Evolutionary conservation across 2,888 invertebrate genomes (phyloP), one percentile per base, ranked within the genome.

Genomic region (Eledona agricola): DNA sequence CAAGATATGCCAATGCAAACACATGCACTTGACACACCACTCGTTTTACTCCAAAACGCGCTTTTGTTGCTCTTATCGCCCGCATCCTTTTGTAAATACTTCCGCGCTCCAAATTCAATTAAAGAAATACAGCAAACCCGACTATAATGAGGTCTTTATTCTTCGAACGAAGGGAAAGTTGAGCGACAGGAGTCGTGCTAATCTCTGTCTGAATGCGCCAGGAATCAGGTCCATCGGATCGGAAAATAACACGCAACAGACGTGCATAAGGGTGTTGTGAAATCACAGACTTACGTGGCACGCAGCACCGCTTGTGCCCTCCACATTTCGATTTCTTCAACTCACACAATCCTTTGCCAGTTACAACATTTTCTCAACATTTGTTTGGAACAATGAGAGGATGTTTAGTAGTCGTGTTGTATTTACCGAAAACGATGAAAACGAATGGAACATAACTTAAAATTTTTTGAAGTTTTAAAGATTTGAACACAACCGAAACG

Each of bases 201-300:
- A 73, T 73, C 74, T 72, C 64, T 67, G 68, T 65, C 64, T 70
- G 71, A 73, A 70, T 70, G 66, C 60, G 57, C 60, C 70, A 65
- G 72, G 78, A 79, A 79, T 80, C 79, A 78, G 72, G 80, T 79
- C 80, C 79, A 81, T 75, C 79, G 79, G 78, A 75, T 77, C 75
- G 81, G 81, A 81, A 81, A 81, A 81, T 80, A 78, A 81, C 80
- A 79, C 77, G 77, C 75, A 77, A 77, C 55, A 60, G 57, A 58
- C 58, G 56, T 56, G 37, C 34, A 26, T 13, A 15, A 22, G 35
- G 5, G 28, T 31, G 37, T 13, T 38, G 3, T 12, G 0, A 10
- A 29, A 51, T 50, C 32, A 28, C 3, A 10, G 51, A 58, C 61
- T 22, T 43, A 63, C 59, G 62, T 54, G 34, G 6, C 16, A 50